Evolutionary conservation across 2,797 vertebrate genomes (phyloP).

Genomic region (Sebastes cheni): DNA sequence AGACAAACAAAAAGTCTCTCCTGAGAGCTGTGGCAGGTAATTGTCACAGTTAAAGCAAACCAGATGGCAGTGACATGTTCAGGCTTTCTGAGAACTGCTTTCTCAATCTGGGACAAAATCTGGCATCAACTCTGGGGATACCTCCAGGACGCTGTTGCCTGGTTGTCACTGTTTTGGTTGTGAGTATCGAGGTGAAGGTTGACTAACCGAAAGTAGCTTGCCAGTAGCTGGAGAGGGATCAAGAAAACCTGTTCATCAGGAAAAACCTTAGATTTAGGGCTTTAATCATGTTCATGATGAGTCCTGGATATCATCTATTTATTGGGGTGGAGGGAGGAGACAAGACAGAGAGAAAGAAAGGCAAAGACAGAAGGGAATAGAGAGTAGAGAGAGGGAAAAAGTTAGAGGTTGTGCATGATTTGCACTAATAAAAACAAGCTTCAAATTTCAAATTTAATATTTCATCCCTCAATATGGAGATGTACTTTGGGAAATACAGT

Average conservation of each 20-base stretch:
- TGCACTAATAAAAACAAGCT: not conserved
- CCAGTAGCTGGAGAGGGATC: conserved; percentile 12
- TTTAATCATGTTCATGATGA: conserved; percentile 31
- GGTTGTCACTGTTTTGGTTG: conserved; percentile 46
- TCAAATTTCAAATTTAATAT: not conserved
- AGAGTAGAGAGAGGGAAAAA: not conserved
- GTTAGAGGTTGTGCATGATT: not conserved
- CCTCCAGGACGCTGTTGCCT: conserved; percentile 47
- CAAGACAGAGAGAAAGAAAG: not conserved
- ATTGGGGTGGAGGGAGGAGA: not conserved
- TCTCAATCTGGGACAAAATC: conserved; percentile 38
- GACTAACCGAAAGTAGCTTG: conserved; percentile 4
- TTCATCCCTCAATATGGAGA: not conserved
- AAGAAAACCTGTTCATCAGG: conserved; percentile 8
- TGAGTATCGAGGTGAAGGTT: conserved; percentile 21
- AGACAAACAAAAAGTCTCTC: conserved; percentile 20
- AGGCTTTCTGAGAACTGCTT: conserved; percentile 28
- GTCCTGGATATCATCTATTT: conserved; percentile 2
- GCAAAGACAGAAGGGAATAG: not conserved
- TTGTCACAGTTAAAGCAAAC: conserved; percentile 50
- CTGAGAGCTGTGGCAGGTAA: conserved; percentile 52
- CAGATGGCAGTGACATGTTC: conserved; percentile 38
- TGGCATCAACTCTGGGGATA: conserved; percentile 28
- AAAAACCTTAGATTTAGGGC: conserved; percentile 3
- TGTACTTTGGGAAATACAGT: not conserved